Evolutionary conservation across 2,888 invertebrate genomes (phyloP), one percentile per base, ranked within the genome.

Genomic region (Dynastes hyllus): DNA sequence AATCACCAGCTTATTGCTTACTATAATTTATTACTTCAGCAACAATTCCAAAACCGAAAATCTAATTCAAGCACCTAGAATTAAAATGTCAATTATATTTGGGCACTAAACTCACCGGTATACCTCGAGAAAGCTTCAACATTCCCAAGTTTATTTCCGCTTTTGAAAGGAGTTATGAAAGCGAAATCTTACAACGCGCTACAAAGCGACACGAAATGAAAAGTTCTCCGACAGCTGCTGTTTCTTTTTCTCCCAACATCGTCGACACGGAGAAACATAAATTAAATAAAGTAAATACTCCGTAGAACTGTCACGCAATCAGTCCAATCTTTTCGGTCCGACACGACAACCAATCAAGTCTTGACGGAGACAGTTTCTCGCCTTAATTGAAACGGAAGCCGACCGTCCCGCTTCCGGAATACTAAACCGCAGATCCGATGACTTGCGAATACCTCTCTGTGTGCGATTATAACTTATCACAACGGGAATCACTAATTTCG

Each of bases 341-440:
- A 65, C 51, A 51, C 71, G 70, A 70, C 78, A 71, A 78, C 71
- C 73, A 78, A 78, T 78, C 73, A 78, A 71, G 78, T 63, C 51
- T 63, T 63, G 66, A 63, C 73, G 61, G 61, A 63, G 78, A 78
- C 66, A 65, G 65, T 73, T 73, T 65, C 78, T 78, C 78, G 51
- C 73, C 71, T 65, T 73, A 78, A 70, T 71, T 78, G 78, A 78
- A 78, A 78, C 78, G 70, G 77, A 77, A 77, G 66, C 71, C 73
- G 73, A 51, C 40, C 73, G 65, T 55, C 73, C 53, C 51, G 65
- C 51, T 63, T 51, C 63, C 65, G 73, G 71, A 73, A 78, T 73
- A 58, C 73, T 73, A 73, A 78, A 65, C 61, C 65, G 40, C 55
- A 78, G 32, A 8, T 61, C 71, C 78, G 37, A 45, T 53, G 73